Evolutionary conservation across 2,888 invertebrate genomes (phyloP), one percentile per base, ranked within the genome.

Genomic region (Fragum whitleyi): DNA sequence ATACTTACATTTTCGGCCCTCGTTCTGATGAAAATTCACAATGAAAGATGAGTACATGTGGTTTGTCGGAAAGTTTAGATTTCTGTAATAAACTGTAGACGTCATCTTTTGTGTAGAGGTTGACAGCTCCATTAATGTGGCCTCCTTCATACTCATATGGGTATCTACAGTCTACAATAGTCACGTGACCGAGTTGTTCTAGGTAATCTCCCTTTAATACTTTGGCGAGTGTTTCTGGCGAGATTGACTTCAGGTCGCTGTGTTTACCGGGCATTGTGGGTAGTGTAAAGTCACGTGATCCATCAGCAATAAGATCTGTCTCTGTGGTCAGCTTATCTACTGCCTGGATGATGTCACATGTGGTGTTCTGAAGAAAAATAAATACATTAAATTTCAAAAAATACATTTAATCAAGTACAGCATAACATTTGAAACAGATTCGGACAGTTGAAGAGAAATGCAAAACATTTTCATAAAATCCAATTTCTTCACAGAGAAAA

Each of bases 161-260:
- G 32, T 82, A 82, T 65, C 82, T 28, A 68, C 81, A 81, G 61
- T 81, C 81, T 21, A 81, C 68, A 39, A 78, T 78, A 14, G 75
- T 81, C 53, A 75, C 75, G 3, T 67, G 26, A 14, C 59, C 70
- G 1, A 76, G 21, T 29, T 65, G 36, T 39, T 65, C 65, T 39
- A 19, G 23, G 65, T 70, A 82, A 14, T 75, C 70, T 32, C 82
- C 82, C 21, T 47, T 36, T 21, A 79, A 36, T 53, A 79, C 73
- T 5, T 76, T 72, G 14, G 76, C 73, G 75, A 78, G 69, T 42
- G 71, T 93, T 5, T 88, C 85, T 9, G 88, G 79, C 14, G 90
- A 85, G 79, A 93, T 91, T 42, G 86, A 85, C 75, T 91, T 91
- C 65, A 92, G 86, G 74, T 92, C 92, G 42, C 85, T 82, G 68